Percentiles rank a stretch among this genome's conserved stretches.
Evolutionary conservation across 35 echinoderm and acorn worm genomes (phyloP).

Genomic region (Stichopus chloronotus): DNA sequence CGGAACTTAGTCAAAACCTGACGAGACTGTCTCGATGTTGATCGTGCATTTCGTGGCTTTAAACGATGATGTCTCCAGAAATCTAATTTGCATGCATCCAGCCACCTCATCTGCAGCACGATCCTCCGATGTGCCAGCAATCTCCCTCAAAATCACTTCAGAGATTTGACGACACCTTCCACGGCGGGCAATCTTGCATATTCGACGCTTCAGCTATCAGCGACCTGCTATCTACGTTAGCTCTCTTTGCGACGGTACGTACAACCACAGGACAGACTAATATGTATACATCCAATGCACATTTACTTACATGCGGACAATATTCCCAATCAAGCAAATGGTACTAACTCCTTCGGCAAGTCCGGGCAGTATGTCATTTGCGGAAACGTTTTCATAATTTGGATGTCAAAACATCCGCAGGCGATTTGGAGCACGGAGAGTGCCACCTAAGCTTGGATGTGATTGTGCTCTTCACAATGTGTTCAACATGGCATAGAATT

Average conservation of each 20-base stretch:
- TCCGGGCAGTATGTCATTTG: background rate
- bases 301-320: too few relatives aligned
- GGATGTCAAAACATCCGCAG: background rate
- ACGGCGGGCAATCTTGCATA: background rate
- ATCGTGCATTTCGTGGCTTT: too few relatives aligned
- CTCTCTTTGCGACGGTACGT: background rate
- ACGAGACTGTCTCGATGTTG: too few relatives aligned
- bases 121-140: too few relatives aligned
- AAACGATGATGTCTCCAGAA: too few relatives aligned
- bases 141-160: too few relatives aligned
- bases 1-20: too few relatives aligned
- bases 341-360: background rate
- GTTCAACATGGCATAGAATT: background rate
- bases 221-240: background rate
- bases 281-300: background rate
- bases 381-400: background rate
- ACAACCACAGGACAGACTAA: background rate
- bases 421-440: background rate
- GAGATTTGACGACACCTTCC: background rate
- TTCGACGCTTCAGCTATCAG: background rate
- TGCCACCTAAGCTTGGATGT: background rate
- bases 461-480: background rate
- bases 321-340: background rate
- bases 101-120: too few relatives aligned
- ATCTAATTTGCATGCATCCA: too few relatives aligned